These are phyloP conservation scores for Acrocephalus scirpaceus DNA, from an alignment of 2,797 vertebrate species.

Conservation along the genomic window DNA sequence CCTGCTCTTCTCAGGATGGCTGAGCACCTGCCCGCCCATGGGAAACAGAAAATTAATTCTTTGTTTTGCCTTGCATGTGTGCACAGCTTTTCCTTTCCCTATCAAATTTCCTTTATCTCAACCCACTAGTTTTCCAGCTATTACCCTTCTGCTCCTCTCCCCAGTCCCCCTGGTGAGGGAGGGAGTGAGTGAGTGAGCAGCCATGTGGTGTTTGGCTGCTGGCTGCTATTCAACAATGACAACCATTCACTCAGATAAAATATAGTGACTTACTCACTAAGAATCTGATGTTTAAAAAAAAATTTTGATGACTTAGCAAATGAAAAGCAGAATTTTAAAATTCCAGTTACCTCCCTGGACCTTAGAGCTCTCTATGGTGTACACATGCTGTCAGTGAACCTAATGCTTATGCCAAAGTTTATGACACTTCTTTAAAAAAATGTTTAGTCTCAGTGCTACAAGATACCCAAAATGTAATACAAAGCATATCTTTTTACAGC, in stretches of 20 bases:
- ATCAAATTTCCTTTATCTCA: background rate
- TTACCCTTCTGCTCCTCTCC: background rate
- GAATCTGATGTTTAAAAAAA: background rate
- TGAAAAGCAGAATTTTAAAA: background rate
- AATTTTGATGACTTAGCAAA: background rate
- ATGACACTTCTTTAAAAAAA: background rate
- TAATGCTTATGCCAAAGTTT: background rate
- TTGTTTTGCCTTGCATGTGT: background rate
- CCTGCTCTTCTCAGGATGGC: background rate
- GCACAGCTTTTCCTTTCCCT: background rate
- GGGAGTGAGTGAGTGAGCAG: rapidly evolving
- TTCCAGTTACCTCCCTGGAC: background rate
- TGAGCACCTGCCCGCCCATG: background rate
- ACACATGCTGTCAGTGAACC: background rate
- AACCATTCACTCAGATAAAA: background rate
- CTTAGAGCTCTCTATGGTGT: background rate
- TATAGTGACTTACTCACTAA: background rate
- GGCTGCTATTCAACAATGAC: background rate
- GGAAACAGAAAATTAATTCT: background rate
- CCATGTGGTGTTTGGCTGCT: background rate
- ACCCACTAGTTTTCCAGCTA: background rate
- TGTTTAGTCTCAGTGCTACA: background rate
- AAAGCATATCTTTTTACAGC: background rate
- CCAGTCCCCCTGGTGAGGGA: background rate
- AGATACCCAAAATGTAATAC: background rate